Percentiles rank a stretch among this genome's conserved stretches.
phyloP scores from a whole-genome alignment of 2,797 vertebrate genomes.

The Oceanodroma leucorhoa region DNA sequence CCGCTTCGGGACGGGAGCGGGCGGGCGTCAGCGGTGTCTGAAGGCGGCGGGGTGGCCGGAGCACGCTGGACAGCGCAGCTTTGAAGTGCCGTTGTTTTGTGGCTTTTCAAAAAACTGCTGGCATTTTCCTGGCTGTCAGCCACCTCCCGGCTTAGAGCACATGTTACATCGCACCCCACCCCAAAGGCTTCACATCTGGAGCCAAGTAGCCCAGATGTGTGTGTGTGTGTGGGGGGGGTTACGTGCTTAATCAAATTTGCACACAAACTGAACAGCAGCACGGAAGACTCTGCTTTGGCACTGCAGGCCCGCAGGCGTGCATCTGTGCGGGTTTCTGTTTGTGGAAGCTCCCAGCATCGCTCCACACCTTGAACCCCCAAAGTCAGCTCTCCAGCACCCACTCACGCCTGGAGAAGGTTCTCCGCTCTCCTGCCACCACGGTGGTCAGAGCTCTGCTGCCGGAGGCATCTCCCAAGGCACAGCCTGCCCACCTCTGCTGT shows the following conservation, averaged over 20 bases:
- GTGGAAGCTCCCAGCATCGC: background rate
- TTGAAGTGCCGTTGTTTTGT: slow-evolving; percentile 34
- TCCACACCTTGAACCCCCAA: background rate
- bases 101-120: slow-evolving; percentile 41
- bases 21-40: background rate
- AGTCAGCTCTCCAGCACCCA: background rate
- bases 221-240: background rate
- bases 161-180: slow-evolving; percentile 37
- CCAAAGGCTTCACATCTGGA: slow-evolving; percentile 40
- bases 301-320: background rate
- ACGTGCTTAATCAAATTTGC: background rate
- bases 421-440: background rate
- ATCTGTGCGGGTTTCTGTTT: background rate
- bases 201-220: slow-evolving; percentile 40
- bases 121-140: slow-evolving; percentile 49
- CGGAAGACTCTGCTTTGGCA: background rate
- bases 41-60: background rate
- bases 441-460: background rate
- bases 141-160: slow-evolving; percentile 24
- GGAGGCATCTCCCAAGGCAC: background rate
- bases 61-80: slow-evolving; percentile 50
- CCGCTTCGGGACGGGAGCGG: background rate
- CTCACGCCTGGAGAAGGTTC: background rate
- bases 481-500: background rate
- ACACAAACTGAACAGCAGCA: background rate